Base-by-base conservation (phyloP, 2,888 invertebrate genomes). In the Spodoptera littoralis region DNA sequence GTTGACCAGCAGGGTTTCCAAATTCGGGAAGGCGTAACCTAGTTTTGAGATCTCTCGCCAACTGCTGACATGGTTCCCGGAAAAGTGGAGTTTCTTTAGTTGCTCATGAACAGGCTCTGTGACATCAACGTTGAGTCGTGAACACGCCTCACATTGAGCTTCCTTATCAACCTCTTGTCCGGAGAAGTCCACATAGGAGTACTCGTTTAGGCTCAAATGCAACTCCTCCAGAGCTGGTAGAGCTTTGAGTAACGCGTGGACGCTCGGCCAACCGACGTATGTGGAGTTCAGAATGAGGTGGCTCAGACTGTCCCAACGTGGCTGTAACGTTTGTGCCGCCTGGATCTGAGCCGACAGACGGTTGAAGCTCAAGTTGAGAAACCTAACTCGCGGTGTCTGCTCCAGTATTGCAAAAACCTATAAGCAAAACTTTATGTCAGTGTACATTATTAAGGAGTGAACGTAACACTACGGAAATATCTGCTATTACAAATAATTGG, bases 301-400 rank as follows among this genome's bases (percentile, higher is more conserved):
- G 73, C 96, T 96, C 42, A 97, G 95, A 81, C 96, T 96, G 83
- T 95, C 95, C 96, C 95, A 96, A 61, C 88, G 86, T 2, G 93
- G 94, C 49, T 88, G 87, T 11, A 94, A 84, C 1, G 93, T 89
- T 64, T 94, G 95, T 41, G 96, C 95, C 8, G 95, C 94, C 72
- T 96, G 95, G 27, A 97, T 92, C 56, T 97, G 96, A 58, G 96
- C 96, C 43, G 96, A 96, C 45, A 98, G 94, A 71, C 96, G 96
- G 90, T 99, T 99, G 92, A 98, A 98, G 89, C 98, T 98, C 78
- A 99, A 91, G 89, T 99, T 99, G 54, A 99, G 96, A 90, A 99
- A 98, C 84, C 97, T 97, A 70, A 99, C 96, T 77, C 97, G 96
- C 36, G 98, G 98, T 95, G 98, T 98, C 87, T 98, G 97, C 85